Evolutionary conservation across 1,140 invertebrate genomes (phyloP), one percentile per base, ranked within the genome.

Genomic region (Leguminivora glycinivorella): DNA sequence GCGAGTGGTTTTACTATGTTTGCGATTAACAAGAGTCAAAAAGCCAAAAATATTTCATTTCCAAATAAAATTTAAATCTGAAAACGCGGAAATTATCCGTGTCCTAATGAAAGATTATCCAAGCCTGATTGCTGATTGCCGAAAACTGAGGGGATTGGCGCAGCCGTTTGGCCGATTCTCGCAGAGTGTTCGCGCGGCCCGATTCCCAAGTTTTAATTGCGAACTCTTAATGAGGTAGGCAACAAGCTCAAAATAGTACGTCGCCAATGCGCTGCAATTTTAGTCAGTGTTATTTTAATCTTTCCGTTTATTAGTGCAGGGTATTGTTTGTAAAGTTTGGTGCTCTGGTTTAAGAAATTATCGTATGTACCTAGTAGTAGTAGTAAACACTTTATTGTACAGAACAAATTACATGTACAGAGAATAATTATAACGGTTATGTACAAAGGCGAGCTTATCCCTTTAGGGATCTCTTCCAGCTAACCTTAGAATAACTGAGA

Each of bases 141-240:
- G 66, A 40, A 38, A 67, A 38, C 31, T 63, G 58, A 63, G 58
- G 58, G 17, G 75, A 75, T 72, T 70, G 63, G 31, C 60, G 69
- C 70, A 68, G 71, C 67, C 72, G 71, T 73, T 70, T 71, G 70
- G 58, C 73, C 66, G 76, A 75, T 75, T 75, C 72, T 76, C 72
- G 74, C 69, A 74, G 60, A 74, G 70, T 71, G 74, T 75, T 76
- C 74, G 75, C 68, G 67, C 72, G 29, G 72, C 72, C 72, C 68
- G 69, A 78, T 73, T 77, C 69, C 74, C 43, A 83, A 83, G 78
- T 83, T 83, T 83, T 82, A 83, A 83, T 82, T 82, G 82, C 80
- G 70, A 82, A 77, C 74, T 80, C 82, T 79, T 82, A 83, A 83
- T 82, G 81, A 83, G 78, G 73, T 79, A 74, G 72, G 70, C 72